Evolutionary conservation across 1,140 invertebrate species (phyloP).

Genomic region (Heliconius melpomene): DNA sequence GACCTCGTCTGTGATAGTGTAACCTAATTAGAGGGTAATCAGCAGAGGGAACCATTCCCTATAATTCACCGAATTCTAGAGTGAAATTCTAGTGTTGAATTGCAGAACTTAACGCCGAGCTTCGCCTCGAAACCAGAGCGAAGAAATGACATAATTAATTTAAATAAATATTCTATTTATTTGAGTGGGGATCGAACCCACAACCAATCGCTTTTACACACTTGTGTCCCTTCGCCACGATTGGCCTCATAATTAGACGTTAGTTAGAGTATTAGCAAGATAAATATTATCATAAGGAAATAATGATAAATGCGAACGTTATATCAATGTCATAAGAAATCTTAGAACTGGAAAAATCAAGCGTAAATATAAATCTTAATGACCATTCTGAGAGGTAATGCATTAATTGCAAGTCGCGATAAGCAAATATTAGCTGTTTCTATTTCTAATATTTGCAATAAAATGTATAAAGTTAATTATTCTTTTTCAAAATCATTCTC

Average conservation of each 20-base stretch:
- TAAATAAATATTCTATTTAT: too few species aligned
- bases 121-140: too few species aligned
- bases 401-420: not conserved
- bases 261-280: constrained; percentile 25
- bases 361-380: constrained; percentile 14
- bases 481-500: too few species aligned
- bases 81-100: too few species aligned
- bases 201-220: too few species aligned
- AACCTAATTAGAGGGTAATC: constrained; percentile 22
- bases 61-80: too few species aligned
- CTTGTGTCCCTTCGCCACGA: too few species aligned
- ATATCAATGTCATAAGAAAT: constrained; percentile 32
- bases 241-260: not conserved
- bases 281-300: constrained; percentile 29
- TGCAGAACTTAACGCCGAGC: too few species aligned
- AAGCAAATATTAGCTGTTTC: constrained; percentile 1
- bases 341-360: constrained; percentile 9
- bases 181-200: too few species aligned
- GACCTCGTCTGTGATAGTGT: constrained; percentile 19
- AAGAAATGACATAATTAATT: too few species aligned
- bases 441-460: not conserved
- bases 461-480: too few species aligned
- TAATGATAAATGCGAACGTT: constrained; percentile 21
- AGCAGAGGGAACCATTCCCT: not conserved
- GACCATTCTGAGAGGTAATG: not conserved